Conservation (phyloP, 2,888 invertebrate species). For the Eumerus sabulonum region DNA sequence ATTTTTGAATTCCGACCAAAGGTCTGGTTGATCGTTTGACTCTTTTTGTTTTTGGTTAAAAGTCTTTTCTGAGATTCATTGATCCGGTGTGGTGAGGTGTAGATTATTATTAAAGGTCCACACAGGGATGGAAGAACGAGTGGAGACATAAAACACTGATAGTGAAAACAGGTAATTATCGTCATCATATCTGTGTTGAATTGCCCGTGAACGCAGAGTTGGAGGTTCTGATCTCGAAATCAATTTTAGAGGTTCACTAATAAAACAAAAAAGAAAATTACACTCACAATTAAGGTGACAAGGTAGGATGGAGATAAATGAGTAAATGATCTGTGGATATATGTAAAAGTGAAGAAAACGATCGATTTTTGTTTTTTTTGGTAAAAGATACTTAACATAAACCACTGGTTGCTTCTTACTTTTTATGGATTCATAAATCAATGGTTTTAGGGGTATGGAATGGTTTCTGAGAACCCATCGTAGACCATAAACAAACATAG, state of each 20-base stretch:
- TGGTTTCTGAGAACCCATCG: too few relatives aligned
- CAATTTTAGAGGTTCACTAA: conserved; percentile 52
- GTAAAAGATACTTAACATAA: too few relatives aligned
- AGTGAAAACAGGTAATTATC: conserved; percentile 59
- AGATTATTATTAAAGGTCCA: conserved; percentile 63
- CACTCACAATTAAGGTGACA: conserved; percentile 9
- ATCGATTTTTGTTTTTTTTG: not conserved
- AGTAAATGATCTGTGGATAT: conserved; percentile 44
- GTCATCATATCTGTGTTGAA: conserved; percentile 52
- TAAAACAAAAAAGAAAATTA: conserved; percentile 50
- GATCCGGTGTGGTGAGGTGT: conserved; percentile 59
- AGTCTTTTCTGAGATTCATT: conserved; percentile 61
- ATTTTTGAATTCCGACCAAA: conserved; percentile 58
- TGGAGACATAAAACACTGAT: conserved; percentile 66
- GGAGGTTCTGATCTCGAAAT: conserved; percentile 54
- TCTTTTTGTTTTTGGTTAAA: conserved; percentile 12
- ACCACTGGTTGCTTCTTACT: too few relatives aligned
- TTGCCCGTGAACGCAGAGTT: conserved; percentile 40
- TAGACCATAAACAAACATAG: too few relatives aligned
- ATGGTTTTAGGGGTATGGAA: too few relatives aligned
- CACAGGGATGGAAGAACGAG: conserved; percentile 32
- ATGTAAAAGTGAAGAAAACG: conserved; percentile 2
- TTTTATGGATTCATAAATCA: too few relatives aligned
- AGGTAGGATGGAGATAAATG: conserved; percentile 38
- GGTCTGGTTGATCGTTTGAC: conserved; percentile 19